Conservation (phyloP, 2,888 invertebrate species). For the Pegoplata infirma region DNA sequence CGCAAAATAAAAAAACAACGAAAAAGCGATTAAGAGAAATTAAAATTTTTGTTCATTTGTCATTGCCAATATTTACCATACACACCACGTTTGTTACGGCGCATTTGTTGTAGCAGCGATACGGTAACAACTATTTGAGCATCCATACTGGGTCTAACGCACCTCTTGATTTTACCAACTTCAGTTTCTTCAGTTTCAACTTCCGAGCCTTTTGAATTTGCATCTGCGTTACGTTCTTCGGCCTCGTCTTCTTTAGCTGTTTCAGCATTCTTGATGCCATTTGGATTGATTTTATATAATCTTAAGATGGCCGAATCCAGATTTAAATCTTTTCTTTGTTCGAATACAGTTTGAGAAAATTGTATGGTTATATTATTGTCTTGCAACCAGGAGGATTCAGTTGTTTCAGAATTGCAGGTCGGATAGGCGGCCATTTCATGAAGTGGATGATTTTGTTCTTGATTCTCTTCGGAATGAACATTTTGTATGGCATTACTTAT, state of each 20-base stretch:
- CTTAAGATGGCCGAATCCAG: constrained; percentile 75
- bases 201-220: not conserved
- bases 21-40: constrained; percentile 38
- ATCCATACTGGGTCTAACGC: constrained; percentile 67
- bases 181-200: constrained; percentile 7
- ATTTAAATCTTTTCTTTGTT: constrained; percentile 69
- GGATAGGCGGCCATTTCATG: constrained; percentile 77
- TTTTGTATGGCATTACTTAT: constrained; percentile 71
- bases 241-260: not conserved
- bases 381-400: constrained; percentile 72
- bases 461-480: constrained; percentile 66
- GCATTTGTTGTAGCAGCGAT: constrained; percentile 74
- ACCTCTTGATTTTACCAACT: constrained; percentile 60
- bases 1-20: constrained; percentile 2
- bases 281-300: constrained; percentile 74
- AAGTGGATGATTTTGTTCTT: constrained; percentile 67
- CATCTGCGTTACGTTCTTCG: too few species aligned
- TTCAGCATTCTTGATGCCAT: constrained; percentile 53
- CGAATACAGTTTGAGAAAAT: constrained; percentile 75
- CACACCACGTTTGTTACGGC: constrained; percentile 73
- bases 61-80: constrained; percentile 63
- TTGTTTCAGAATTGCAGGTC: constrained; percentile 74
- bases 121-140: constrained; percentile 76
- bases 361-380: constrained; percentile 74
- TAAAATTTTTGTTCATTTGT: constrained; percentile 35